Evolutionary conservation across 2,113 vertebrate species (phyloP), one percentile per base, ranked within the genome.

Genomic region (Scolopax mira): DNA sequence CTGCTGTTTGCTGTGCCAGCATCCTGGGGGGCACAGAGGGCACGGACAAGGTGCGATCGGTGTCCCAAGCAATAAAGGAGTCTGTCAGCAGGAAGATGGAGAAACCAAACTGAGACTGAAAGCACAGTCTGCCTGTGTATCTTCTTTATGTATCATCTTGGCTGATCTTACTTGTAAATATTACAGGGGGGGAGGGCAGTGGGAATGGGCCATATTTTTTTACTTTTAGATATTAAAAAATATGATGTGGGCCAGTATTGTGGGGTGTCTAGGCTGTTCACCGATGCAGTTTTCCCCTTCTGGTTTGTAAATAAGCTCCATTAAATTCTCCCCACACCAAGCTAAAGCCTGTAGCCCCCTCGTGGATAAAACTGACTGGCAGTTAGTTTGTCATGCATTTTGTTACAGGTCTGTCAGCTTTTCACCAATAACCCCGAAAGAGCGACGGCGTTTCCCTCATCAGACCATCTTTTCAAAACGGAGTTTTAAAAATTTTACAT

Each of bases 221-320:
- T 97, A 97, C 94, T 96, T 94, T 95, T 96, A 97, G 94, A 85
- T 97, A 95, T 95, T 97, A 96, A 96, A 97, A 92, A 97, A 35
- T 78, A 94, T 95, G 49, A 94, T 92, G 94, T 97, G 97, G 97
- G 97, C 97, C 98, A 98, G 97, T 98, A 96, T 96, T 96, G 96
- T 97, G 96, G 91, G 95, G 75, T 96, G 96, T 98, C 85, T 92
- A 94, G 96, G 96, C 96, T 97, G 95, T 97, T 80, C 60, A 97
- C 78, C 5, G 3, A 94, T 95, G 86, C 96, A 97, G 94, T 96
- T 91, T 94, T 97, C 72, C 22, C 89, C 55, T 94, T 89, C 61
- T 91, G 92, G 78, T 89, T 92, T 98, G 96, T 97, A 97, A 92
- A 97, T 97, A 96, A 93, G 91, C 67, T 92, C 82, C 65, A 49